Base-by-base conservation (phyloP, 2,797 vertebrate species). In the Furcifer pardalis region DNA sequence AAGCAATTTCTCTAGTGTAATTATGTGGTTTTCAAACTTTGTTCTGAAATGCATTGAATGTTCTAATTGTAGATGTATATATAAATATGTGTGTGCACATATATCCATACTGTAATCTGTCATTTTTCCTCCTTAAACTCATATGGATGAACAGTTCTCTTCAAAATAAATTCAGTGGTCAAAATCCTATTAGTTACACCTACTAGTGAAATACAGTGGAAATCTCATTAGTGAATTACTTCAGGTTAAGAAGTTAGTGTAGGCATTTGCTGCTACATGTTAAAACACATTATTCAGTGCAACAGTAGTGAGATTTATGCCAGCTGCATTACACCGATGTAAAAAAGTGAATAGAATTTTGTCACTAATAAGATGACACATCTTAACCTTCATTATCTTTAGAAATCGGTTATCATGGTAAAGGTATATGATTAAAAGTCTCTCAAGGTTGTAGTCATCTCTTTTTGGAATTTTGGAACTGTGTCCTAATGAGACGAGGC, bases 1-100 rank as follows among this genome's bases (percentile, higher is more conserved):
- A 94, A 86, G 89, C 90, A 90, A 91, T 92, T 89, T 93, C 0
- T 93, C 89, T 85, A n/a, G 42, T 86, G 90, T 89, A 93, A 89
- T 91, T 91, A 86, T 46, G 71, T 81, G 80, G 75, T 89, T 6
- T 86, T 91, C 86, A 88, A 81, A 73, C 32, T 84, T 88, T 56
- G 79, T 91, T 91, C 89, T 89, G 91, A 90, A 91, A 49, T 59
- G 17, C 25, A 82, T 77, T 49, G 83, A 68, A 21, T 69, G 40
- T 60, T 60, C 87, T 77, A 72, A 85, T 84, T 86, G 35, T 82
- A 80, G 65, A 46, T 88, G 10, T 86, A 63, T 19, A 56, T 56
- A 56, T 56, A 56, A 72, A 49, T 25, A 12, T 71, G 12, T 56
- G 52, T 56, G 52, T 56, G 52, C 19, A 21, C 21, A 19, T 15